These are phyloP conservation scores for Lysandra coridon DNA, from an alignment of 2,888 invertebrate genomes.

Conservation along the genomic window DNA sequence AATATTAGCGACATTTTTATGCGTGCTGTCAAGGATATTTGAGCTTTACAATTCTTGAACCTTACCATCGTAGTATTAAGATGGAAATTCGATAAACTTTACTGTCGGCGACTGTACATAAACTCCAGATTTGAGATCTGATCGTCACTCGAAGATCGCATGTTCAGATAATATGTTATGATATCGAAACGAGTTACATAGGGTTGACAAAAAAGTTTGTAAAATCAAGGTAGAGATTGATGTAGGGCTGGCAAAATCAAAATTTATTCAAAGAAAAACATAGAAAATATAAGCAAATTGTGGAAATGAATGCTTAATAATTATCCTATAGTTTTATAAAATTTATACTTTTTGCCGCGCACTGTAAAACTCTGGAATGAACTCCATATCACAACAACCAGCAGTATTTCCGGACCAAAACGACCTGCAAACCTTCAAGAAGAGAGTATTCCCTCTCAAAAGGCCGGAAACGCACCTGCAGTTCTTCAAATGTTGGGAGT, in stretches of 20 bases:
- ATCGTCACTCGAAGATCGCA: conserved; percentile 10
- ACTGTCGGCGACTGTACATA: not conserved
- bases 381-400: too few relatives aligned
- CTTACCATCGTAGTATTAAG: not conserved
- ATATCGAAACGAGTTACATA: conserved; percentile 4
- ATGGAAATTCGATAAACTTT: not conserved
- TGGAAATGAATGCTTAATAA: too few relatives aligned
- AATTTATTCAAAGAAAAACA: too few relatives aligned
- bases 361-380: too few relatives aligned
- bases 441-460: too few relatives aligned
- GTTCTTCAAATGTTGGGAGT: too few relatives aligned
- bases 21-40: not conserved
- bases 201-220: not conserved
- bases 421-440: too few relatives aligned
- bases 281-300: too few relatives aligned
- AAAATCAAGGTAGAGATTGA: not conserved
- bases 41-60: not conserved
- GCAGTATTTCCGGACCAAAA: too few relatives aligned
- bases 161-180: conserved; percentile 15
- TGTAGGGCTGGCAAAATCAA: not conserved
- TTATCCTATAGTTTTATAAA: too few relatives aligned
- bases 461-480: too few relatives aligned
- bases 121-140: conserved; percentile 12
- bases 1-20: conserved; percentile 18
- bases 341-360: too few relatives aligned